These are phyloP conservation scores for Pardosa pseudoannulata DNA, from an alignment of 2,888 invertebrate species.

Conservation along the genomic window DNA sequence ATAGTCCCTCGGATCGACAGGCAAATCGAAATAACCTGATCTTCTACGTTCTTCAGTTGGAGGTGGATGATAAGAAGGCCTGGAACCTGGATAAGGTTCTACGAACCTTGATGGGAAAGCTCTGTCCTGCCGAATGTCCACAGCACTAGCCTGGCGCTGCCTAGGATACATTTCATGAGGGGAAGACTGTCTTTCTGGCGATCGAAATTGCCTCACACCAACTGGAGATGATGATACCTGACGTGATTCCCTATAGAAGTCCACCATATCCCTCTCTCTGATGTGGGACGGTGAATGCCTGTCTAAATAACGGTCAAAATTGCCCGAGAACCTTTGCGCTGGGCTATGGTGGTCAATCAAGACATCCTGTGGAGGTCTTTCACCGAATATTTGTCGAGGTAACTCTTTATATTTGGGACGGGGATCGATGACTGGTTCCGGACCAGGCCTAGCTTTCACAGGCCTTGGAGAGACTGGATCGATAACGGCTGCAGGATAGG, in stretches of 20 bases:
- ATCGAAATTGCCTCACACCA: constrained; percentile 48
- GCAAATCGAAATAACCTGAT: constrained; percentile 69
- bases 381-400: constrained; percentile 43
- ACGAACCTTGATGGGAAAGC: constrained; percentile 61
- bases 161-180: constrained; percentile 52
- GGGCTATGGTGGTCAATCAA: constrained; percentile 39
- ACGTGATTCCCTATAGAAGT: constrained; percentile 61
- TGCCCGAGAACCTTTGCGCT: constrained; percentile 47
- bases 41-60: constrained; percentile 69
- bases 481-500: constrained; percentile 62
- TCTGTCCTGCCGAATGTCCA: constrained; percentile 51
- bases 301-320: constrained; percentile 38
- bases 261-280: constrained; percentile 36
- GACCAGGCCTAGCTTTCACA: constrained; percentile 28
- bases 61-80: constrained; percentile 62
- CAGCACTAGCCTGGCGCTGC: constrained; percentile 46
- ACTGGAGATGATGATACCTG: constrained; percentile 56
- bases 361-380: constrained; percentile 30
- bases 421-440: constrained; percentile 27
- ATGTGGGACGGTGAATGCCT: constrained; percentile 42
- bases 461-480: constrained; percentile 64
- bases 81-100: constrained; percentile 52
- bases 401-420: constrained; percentile 56
- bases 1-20: constrained; percentile 71
- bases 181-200: constrained; percentile 61